Evolutionary conservation across 2,797 vertebrate species (phyloP).

Genomic region (Avahi laniger): DNA sequence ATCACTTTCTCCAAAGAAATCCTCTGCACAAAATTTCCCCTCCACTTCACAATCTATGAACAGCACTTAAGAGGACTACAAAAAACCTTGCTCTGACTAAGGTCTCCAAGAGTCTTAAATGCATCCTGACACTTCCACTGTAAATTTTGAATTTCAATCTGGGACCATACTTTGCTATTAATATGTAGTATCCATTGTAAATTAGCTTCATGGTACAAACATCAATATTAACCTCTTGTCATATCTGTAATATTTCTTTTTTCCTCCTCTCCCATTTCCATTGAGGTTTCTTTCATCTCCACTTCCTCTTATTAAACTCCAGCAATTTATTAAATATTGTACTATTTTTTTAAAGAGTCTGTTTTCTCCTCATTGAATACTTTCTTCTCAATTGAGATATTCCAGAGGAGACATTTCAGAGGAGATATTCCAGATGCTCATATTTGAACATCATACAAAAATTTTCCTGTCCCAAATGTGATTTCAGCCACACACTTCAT

Average conservation of each 20-base stretch:
- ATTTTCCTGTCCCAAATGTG: not conserved
- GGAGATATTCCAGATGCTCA: not conserved
- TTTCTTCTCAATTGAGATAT: not conserved
- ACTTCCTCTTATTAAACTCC: not conserved
- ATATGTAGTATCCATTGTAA: not conserved
- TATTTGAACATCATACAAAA: not conserved
- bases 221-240: not conserved
- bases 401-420: not conserved
- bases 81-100: not conserved
- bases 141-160: not conserved
- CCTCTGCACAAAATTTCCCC: not conserved
- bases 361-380: not conserved
- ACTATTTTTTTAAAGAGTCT: not conserved
- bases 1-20: not conserved
- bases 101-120: not conserved
- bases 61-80: not conserved
- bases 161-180: not conserved
- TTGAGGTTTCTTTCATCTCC: not conserved
- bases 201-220: not conserved
- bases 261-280: not conserved
- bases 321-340: not conserved
- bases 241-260: not conserved
- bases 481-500: not conserved
- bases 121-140: not conserved
- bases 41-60: not conserved